Evolutionary conservation across 1,140 invertebrate species (phyloP), one percentile per base, ranked within the genome.

Genomic region (Coelopa frigida): DNA sequence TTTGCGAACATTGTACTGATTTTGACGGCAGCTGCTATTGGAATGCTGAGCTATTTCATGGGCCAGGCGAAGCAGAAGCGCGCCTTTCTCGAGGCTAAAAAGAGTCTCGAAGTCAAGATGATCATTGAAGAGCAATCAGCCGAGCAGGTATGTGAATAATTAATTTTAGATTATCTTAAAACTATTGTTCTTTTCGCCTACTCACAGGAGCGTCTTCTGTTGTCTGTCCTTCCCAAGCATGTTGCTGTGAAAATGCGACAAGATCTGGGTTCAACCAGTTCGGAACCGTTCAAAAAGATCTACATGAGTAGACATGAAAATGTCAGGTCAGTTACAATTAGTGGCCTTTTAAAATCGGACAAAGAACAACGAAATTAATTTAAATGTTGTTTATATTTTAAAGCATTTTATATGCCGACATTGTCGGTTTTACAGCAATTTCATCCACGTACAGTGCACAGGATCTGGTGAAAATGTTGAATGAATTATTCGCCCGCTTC

Each of bases 261-360:
- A 67, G 92, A 96, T 67, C 73, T 94, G 46, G 92, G 89, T 11
- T 82, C 84, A 14, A 86, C 86, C 4, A 80, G 87, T 44, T 90
- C 89, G 46, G 82, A 81, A 4, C 92, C 94, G 67, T 97, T 97
- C 68, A 93, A 95, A 72, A 95, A 94, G 72, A 95, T 96, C 58
- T 96, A 95, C 65, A 94, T 97, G 92, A 92, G 87, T 48, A 76
- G 93, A 14, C 91, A 96, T 70, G 93, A 96, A 72, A 94, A 96
- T 71, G 92, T 96, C 51, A 95, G 91, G 83, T 90, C 73, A 70
- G 62, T 49, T 10, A 22, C 7, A 23, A 35, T 4, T n/a, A 11
- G 6, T 44, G 18, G 29, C 15, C 17, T 11, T 15, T 31, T 22
- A 41, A 1, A 31, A 47, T 14, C 17, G 17, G 17, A 8, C n/a